These are phyloP conservation scores for Euura saliciscinereae DNA, from an alignment of 1,140 invertebrate genomes.

Conservation along the genomic window DNA sequence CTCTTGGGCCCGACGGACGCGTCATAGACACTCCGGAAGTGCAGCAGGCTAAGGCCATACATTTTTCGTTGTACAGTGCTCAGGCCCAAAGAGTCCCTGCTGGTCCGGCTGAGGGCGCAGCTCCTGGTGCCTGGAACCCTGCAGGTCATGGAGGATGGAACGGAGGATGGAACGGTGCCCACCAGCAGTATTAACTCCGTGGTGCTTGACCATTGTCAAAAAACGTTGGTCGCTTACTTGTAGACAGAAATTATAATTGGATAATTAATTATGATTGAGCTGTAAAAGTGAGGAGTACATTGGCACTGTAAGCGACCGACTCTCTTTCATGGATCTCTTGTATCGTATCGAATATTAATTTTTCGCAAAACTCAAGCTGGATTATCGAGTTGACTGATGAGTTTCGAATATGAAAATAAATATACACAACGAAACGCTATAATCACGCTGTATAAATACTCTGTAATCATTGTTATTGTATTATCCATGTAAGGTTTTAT, in stretches of 20 bases:
- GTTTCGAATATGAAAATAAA: background rate
- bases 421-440: background rate
- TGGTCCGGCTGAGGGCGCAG: slow-evolving; percentile 36
- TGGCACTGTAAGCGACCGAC: background rate
- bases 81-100: slow-evolving; percentile 59
- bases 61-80: slow-evolving; percentile 65
- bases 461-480: background rate
- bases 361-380: background rate
- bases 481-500: background rate
- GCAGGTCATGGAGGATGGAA: slow-evolving; percentile 41
- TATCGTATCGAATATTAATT: background rate
- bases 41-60: slow-evolving; percentile 66
- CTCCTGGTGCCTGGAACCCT: slow-evolving; percentile 12
- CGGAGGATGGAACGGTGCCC: slow-evolving; percentile 31
- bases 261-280: too few relatives aligned
- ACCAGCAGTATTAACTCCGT: slow-evolving; percentile 34
- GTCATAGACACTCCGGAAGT: slow-evolving; percentile 70
- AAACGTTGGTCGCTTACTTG: background rate
- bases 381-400: background rate
- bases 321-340: background rate
- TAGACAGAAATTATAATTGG: background rate
- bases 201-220: background rate
- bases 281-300: too few relatives aligned
- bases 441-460: background rate
- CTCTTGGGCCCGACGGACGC: slow-evolving; percentile 61